Percentiles rank a stretch among this genome's conserved stretches.
Evolutionary conservation across 2,888 invertebrate species (phyloP).

Genomic region (Melinaea marsaeus): DNA sequence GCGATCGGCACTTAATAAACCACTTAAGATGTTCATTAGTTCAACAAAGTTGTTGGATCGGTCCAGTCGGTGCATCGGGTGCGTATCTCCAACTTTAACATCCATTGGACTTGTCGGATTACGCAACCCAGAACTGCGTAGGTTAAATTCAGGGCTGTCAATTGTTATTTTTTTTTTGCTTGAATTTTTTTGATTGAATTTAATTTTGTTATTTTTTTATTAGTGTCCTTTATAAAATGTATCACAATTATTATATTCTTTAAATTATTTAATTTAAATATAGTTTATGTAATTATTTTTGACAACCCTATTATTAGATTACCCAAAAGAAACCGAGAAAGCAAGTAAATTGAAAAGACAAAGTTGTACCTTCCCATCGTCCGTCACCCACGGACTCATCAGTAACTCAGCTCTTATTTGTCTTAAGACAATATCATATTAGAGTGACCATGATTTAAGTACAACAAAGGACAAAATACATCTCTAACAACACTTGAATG

Average conservation of each 20-base stretch:
- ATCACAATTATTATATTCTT: neutral
- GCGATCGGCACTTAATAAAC: constrained; percentile 72
- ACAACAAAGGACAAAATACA: no score
- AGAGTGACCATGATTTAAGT: neutral
- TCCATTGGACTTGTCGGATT: constrained; percentile 72
- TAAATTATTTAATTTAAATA: neutral
- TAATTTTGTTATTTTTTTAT: no score
- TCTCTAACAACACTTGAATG: no score
- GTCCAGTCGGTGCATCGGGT: constrained; percentile 59
- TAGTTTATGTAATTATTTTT: neutral
- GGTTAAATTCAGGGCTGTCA: constrained; percentile 51
- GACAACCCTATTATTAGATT: constrained; percentile 16
- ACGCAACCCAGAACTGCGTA: constrained; percentile 63
- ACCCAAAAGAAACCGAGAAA: constrained; percentile 41
- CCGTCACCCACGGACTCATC: constrained; percentile 42
- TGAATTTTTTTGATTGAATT: neutral
- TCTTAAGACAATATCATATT: constrained; percentile 41
- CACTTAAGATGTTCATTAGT: constrained; percentile 74
- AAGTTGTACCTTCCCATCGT: constrained; percentile 45
- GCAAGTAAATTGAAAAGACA: constrained; percentile 46
- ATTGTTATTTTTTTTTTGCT: constrained; percentile 3
- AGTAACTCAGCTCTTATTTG: constrained; percentile 37
- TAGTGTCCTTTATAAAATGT: neutral
- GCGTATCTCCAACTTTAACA: constrained; percentile 46
- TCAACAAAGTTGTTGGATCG: constrained; percentile 63